phyloP scores from a whole-genome alignment of 92 coral and sea anemone species.

The Metridium senile region DNA sequence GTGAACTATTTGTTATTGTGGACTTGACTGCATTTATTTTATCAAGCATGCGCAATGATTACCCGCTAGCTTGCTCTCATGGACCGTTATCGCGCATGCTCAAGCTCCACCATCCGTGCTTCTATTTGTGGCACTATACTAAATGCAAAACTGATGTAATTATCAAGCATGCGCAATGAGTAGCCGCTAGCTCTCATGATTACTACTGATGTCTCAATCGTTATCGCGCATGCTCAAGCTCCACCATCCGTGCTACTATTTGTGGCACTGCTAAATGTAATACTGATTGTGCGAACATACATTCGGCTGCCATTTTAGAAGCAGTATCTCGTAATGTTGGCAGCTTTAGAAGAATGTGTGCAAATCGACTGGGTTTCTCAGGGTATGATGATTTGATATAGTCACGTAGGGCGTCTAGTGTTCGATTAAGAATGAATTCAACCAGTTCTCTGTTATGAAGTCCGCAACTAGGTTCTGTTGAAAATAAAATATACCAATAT shows the following conservation, averaged over 20 bases:
- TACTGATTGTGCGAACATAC: conserved; percentile 88
- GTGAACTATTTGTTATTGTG: too few species aligned
- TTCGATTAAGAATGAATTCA: conserved; percentile 80
- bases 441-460: conserved; percentile 79
- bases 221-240: conserved; percentile 27
- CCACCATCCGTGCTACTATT: conserved; percentile 58
- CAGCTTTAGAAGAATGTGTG: conserved; percentile 89
- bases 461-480: conserved; percentile 75
- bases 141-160: conserved; percentile 77
- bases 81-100: neutral
- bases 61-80: neutral
- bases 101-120: conserved; percentile 59
- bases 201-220: too few species aligned
- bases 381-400: conserved; percentile 92
- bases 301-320: conserved; percentile 77
- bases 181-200: too few species aligned
- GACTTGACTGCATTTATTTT: neutral
- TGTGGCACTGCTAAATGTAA: conserved; percentile 88
- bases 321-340: conserved; percentile 85
- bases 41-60: neutral
- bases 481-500: conserved; percentile 4
- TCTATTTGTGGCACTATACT: conserved; percentile 81
- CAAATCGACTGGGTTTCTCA: conserved; percentile 96
- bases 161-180: neutral
- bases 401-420: conserved; percentile 90